Conservation (phyloP, 2,888 invertebrate species). For the Andrena chrysosceles region DNA sequence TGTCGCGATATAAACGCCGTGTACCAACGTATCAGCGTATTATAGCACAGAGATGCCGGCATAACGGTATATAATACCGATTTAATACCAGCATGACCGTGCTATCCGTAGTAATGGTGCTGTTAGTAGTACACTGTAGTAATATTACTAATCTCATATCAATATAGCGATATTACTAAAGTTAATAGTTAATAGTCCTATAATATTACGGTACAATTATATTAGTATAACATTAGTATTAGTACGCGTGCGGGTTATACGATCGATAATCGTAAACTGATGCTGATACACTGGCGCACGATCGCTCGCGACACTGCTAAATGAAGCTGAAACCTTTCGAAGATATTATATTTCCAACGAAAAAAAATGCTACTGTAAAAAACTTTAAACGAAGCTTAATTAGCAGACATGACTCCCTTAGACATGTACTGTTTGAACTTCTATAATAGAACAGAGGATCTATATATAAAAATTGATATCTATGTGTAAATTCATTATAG, state of each 20-base stretch:
- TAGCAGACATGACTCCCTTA: too few species aligned
- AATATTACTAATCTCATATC: constrained; percentile 25
- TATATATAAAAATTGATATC: too few species aligned
- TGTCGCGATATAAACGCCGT: not conserved
- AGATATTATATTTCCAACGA: too few species aligned
- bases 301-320: not conserved
- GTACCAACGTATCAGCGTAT: constrained; percentile 5
- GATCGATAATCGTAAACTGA: constrained; percentile 13
- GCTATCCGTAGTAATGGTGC: not conserved
- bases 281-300: not conserved
- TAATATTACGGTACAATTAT: constrained; percentile 28
- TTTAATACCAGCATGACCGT: constrained; percentile 38
- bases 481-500: too few species aligned
- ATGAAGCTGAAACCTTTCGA: too few species aligned
- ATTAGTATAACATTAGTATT: constrained; percentile 47
- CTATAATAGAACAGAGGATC: too few species aligned
- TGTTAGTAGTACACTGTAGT: constrained; percentile 36
- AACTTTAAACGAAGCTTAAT: too few species aligned
- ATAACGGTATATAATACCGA: constrained; percentile 58
- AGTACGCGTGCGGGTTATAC: constrained; percentile 42
- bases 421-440: too few species aligned
- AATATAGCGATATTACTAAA: constrained; percentile 21
- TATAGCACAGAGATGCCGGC: constrained; percentile 8
- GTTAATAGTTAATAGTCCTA: constrained; percentile 15
- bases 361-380: too few species aligned